phyloP scores from a whole-genome alignment of 2,888 invertebrate genomes.

The Isotomurus palustris region DNA sequence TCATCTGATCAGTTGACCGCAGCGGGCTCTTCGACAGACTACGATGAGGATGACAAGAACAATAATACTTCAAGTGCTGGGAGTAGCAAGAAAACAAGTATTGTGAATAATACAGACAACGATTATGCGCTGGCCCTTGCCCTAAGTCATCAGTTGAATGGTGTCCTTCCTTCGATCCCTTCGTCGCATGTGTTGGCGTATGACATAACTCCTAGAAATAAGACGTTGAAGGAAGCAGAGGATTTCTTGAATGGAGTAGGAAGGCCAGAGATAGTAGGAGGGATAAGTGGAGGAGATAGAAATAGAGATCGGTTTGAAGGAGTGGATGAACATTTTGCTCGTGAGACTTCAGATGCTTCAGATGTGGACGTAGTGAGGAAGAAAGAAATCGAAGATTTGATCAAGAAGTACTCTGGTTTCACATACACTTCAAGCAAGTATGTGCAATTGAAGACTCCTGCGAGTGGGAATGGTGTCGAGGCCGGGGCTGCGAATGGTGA shows the following conservation, averaged over 20 bases:
- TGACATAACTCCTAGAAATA: conserved; percentile 38
- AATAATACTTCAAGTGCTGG: conserved; percentile 34
- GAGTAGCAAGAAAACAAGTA: background rate
- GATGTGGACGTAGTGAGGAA: conserved; percentile 67
- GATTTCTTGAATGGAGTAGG: conserved; percentile 25
- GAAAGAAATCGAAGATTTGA: conserved; percentile 76
- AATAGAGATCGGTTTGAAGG: conserved; percentile 5
- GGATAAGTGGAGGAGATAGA: conserved; percentile 16
- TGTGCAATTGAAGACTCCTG: conserved; percentile 39
- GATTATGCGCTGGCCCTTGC: background rate
- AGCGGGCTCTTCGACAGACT: background rate
- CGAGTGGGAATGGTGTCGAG: conserved; percentile 28
- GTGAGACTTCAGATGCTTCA: conserved; percentile 52
- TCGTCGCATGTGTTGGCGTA: conserved; percentile 45
- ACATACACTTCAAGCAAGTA: conserved; percentile 55
- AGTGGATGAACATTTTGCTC: conserved; percentile 45
- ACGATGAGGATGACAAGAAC: conserved; percentile 34
- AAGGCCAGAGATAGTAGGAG: conserved; percentile 17
- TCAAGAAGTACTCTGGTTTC: conserved; percentile 74
- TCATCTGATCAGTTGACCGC: conserved; percentile 16
- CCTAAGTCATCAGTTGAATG: conserved; percentile 8
- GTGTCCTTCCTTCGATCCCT: conserved; percentile 21
- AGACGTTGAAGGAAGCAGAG: conserved; percentile 39
- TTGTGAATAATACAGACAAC: background rate
- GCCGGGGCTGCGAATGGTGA: conserved; percentile 44